Conservation (phyloP, 2,888 invertebrate genomes). For the Drosophila anomalipes region DNA sequence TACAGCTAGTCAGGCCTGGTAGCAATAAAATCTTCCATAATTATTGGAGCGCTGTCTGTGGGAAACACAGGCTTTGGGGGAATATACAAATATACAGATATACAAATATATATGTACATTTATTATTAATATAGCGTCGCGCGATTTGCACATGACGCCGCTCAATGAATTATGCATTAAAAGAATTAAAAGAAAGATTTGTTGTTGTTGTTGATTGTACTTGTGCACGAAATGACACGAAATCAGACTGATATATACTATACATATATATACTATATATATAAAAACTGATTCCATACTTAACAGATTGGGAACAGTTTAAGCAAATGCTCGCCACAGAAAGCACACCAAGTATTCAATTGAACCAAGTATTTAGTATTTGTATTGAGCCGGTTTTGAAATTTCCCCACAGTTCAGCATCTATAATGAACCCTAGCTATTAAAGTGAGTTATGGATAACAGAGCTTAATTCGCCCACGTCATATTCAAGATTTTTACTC, state of each 20-base stretch:
- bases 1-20: background rate
- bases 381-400: background rate
- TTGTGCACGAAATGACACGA: slow-evolving; percentile 5
- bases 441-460: slow-evolving; percentile 31
- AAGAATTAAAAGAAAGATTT: slow-evolving; percentile 31
- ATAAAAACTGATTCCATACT: slow-evolving; percentile 2
- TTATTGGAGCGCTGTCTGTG: slow-evolving; percentile 51
- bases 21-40: slow-evolving; percentile 28
- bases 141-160: slow-evolving; percentile 57
- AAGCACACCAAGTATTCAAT: slow-evolving; percentile 22
- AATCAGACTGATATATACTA: slow-evolving; percentile 1
- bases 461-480: slow-evolving; percentile 20
- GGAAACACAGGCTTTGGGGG: slow-evolving; percentile 56
- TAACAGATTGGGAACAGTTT: slow-evolving; percentile 10
- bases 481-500: slow-evolving; percentile 35
- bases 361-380: slow-evolving; percentile 3
- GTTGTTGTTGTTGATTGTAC: slow-evolving; percentile 16
- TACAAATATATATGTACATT: too few relatives aligned
- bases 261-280: background rate
- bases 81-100: slow-evolving; percentile 28
- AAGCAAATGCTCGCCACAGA: slow-evolving; percentile 10
- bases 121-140: slow-evolving; percentile 28
- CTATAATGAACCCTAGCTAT: slow-evolving; percentile 7
- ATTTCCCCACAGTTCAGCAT: slow-evolving; percentile 26
- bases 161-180: slow-evolving; percentile 54